Percentiles rank a stretch among this genome's conserved stretches.
phyloP scores from a whole-genome alignment of 2,888 invertebrate genomes.

The Leptura quadrifasciata region DNA sequence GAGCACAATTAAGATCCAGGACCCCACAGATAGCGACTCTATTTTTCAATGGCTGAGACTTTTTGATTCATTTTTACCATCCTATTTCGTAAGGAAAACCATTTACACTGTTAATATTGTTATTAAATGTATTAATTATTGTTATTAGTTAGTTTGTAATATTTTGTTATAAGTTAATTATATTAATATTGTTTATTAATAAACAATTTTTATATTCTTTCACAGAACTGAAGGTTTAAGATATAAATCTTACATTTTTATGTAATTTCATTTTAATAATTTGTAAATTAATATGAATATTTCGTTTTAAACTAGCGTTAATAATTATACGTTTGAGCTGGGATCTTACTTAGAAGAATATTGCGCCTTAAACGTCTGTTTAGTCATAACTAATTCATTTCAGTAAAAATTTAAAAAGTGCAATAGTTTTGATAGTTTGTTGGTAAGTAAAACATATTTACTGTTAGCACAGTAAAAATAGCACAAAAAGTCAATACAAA shows the following conservation, averaged over 20 bases:
- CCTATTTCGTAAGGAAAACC: constrained; percentile 11
- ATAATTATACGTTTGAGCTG: constrained; percentile 12
- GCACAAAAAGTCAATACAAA: too few species aligned
- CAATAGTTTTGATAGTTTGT: too few species aligned
- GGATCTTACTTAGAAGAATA: not conserved
- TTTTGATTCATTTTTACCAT: constrained; percentile 16
- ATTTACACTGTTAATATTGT: not conserved
- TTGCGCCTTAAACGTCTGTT: too few species aligned
- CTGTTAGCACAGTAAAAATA: too few species aligned
- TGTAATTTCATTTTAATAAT: constrained; percentile 37
- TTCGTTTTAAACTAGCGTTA: not conserved
- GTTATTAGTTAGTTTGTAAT: not conserved
- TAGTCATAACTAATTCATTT: too few species aligned
- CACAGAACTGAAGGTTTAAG: constrained; percentile 38
- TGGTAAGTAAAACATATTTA: too few species aligned
- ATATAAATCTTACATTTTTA: constrained; percentile 40
- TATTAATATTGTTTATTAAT: constrained; percentile 22
- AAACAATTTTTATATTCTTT: constrained; percentile 16
- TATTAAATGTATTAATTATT: constrained; percentile 20
- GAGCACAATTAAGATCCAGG: constrained; percentile 65
- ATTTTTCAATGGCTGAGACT: constrained; percentile 47
- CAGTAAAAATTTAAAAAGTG: too few species aligned
- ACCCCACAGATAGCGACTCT: constrained; percentile 51
- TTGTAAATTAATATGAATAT: constrained; percentile 29
- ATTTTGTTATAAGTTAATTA: constrained; percentile 24